Percentiles rank a stretch among this genome's conserved stretches.
Evolutionary conservation across 2,113 vertebrate genomes (phyloP).

Genomic region (Alces alces): DNA sequence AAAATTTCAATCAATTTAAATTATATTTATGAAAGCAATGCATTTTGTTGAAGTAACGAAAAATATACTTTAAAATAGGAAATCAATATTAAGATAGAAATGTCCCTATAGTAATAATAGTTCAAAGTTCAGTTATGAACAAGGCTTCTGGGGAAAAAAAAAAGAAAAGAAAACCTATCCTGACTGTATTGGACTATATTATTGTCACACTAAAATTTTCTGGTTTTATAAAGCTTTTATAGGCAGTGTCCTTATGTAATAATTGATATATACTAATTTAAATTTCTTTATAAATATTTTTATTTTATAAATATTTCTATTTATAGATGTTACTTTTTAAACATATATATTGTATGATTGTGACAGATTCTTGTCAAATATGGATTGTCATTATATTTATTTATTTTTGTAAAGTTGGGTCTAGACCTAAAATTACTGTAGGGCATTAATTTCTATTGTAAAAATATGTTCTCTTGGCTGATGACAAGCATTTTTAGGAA

Average conservation of each 20-base stretch:
- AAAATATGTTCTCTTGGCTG: not conserved
- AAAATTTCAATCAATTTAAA: not conserved
- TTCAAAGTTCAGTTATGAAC: not conserved
- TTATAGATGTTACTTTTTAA: not conserved
- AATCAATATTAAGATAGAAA: not conserved
- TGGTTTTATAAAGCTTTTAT: not conserved
- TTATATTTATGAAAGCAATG: not conserved
- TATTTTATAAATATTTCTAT: not conserved
- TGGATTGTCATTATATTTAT: not conserved
- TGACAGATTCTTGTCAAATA: not conserved
- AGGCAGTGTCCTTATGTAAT: not conserved
- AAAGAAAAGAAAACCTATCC: not conserved
- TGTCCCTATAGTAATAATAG: not conserved
- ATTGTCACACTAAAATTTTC: not conserved
- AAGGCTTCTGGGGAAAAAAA: not conserved
- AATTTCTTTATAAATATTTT: not conserved
- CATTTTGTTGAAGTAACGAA: not conserved
- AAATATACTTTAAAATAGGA: not conserved
- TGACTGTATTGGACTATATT: not conserved
- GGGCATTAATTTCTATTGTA: not conserved
- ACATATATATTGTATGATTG: not conserved
- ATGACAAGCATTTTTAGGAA: not conserved
- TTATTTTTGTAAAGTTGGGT: not conserved
- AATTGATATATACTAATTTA: not conserved
- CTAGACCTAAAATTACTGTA: not conserved